Evolutionary conservation across 2,113 vertebrate species (phyloP).

Genomic region (Perca fluviatilis): DNA sequence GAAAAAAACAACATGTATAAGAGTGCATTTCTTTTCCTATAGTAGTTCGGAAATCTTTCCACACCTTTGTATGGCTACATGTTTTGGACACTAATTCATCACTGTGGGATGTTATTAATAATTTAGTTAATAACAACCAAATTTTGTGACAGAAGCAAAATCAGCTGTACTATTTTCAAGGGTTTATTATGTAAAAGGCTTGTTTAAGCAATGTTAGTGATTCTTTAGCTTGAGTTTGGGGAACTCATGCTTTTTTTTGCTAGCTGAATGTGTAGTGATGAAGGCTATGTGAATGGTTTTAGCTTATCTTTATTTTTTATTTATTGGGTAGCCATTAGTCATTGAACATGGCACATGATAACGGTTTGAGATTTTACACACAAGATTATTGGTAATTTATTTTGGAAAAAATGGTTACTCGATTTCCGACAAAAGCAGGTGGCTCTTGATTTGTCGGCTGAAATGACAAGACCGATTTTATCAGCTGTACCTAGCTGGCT

Average conservation of each 20-base stretch:
- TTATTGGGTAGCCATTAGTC: no score
- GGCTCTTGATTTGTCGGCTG: background rate
- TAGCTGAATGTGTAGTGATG: no score
- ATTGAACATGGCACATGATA: no score
- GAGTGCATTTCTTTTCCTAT: background rate
- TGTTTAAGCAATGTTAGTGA: background rate
- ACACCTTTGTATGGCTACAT: background rate
- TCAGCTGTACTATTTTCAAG: no score
- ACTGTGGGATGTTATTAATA: constrained; percentile 10
- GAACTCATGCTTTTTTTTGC: no score
- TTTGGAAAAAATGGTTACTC: background rate
- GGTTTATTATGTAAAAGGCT: background rate
- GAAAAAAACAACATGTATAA: background rate
- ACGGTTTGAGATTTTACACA: no score
- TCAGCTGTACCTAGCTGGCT: background rate
- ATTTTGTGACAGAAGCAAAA: background rate
- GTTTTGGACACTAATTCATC: background rate
- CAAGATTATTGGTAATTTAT: no score
- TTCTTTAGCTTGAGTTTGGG: background rate
- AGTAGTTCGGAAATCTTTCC: background rate
- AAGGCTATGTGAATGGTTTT: no score
- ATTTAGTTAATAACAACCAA: background rate
- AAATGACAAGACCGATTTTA: background rate
- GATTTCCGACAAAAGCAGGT: background rate
- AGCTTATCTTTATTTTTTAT: no score